Evolutionary conservation across 1,140 invertebrate genomes (phyloP).

Genomic region (Maconellicoccus hirsutus): DNA sequence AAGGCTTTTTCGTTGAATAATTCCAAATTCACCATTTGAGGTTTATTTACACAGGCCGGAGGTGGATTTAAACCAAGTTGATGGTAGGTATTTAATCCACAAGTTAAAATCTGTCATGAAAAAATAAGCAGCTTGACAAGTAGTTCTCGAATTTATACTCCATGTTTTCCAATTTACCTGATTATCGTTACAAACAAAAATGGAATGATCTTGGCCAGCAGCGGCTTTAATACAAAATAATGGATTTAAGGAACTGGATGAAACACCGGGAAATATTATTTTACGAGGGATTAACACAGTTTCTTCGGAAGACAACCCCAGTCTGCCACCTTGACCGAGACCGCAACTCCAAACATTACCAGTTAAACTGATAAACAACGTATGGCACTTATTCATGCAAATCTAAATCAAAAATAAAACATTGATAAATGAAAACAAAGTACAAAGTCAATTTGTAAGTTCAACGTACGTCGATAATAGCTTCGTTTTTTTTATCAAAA

Average conservation of each 20-base stretch:
- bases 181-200: constrained; percentile 4
- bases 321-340: constrained; percentile 55
- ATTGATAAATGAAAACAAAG: constrained; percentile 28
- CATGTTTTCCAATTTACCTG: not conserved
- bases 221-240: not conserved
- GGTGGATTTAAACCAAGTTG: constrained; percentile 47
- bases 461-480: constrained; percentile 34
- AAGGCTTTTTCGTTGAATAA: constrained; percentile 32
- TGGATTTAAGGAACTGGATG: not conserved
- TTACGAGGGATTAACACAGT: constrained; percentile 43
- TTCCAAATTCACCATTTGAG: constrained; percentile 37
- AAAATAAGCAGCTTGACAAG: no score
- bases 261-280: constrained; percentile 30
- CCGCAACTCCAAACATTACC: constrained; percentile 56
- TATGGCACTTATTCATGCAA: constrained; percentile 58
- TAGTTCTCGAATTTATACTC: no score
- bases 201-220: not conserved
- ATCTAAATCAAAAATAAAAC: constrained; percentile 34
- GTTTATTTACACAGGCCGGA: constrained; percentile 39
- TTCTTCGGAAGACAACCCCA: constrained; percentile 49
- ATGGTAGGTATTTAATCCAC: constrained; percentile 50
- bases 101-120: constrained; percentile 44
- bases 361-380: constrained; percentile 45
- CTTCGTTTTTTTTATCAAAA: constrained; percentile 38
- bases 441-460: constrained; percentile 24